These are phyloP conservation scores for Takifugu rubripes DNA, from an alignment of 2,797 vertebrate genomes.

Conservation along the genomic window DNA sequence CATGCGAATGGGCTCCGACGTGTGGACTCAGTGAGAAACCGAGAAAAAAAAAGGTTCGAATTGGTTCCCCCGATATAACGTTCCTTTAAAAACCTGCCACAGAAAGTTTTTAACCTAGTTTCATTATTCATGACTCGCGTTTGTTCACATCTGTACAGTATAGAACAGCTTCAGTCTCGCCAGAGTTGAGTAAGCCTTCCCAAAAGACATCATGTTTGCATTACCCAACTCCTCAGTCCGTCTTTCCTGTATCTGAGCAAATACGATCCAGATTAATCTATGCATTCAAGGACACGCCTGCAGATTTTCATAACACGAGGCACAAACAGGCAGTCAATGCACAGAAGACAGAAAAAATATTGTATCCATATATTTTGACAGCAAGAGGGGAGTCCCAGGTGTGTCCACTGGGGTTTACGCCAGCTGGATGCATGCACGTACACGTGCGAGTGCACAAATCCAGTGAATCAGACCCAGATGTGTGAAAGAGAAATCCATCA, in stretches of 20 bases:
- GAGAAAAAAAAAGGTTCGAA: not conserved
- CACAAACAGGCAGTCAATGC: not conserved
- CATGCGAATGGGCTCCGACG: conserved; percentile 9
- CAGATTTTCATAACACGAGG: conserved; percentile 4
- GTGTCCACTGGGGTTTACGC: conserved; percentile 37
- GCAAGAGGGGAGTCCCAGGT: conserved; percentile 45
- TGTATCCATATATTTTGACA: not conserved
- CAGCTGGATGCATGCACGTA: conserved; percentile 9
- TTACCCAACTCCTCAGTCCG: not conserved
- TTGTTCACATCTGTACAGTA: not conserved
- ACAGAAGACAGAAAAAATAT: not conserved
- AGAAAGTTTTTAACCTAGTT: not conserved
- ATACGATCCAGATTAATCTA: not conserved
- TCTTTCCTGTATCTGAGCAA: not conserved
- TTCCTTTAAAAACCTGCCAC: not conserved
- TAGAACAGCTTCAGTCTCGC: not conserved
- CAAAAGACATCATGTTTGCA: not conserved
- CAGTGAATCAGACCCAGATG: conserved; percentile 47
- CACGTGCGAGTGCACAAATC: conserved; percentile 1
- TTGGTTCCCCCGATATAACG: too few species aligned
- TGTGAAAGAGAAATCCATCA: conserved; percentile 27
- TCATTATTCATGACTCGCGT: not conserved
- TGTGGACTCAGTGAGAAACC: not conserved
- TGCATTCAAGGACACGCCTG: not conserved
- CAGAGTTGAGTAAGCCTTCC: not conserved